Conservation (phyloP, 2,797 vertebrate genomes). For the Cossypha caffra region DNA sequence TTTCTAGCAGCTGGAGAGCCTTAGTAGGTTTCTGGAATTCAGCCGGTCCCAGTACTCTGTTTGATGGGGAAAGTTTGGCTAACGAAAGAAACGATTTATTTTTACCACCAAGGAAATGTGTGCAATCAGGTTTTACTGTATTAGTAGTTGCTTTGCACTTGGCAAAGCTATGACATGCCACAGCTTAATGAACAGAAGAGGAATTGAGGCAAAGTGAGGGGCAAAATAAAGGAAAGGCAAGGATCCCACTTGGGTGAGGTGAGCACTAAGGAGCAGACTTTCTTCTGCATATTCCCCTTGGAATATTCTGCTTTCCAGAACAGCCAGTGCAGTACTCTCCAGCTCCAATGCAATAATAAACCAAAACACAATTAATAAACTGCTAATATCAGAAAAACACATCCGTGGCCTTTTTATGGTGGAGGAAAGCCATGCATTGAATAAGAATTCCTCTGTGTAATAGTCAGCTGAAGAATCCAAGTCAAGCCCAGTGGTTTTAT, state of each 20-base stretch:
- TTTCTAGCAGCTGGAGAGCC: not conserved
- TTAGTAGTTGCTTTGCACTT: not conserved
- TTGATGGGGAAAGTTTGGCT: not conserved
- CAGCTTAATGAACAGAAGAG: not conserved
- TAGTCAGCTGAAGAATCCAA: not conserved
- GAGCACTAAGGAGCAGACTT: not conserved
- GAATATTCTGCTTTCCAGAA: not conserved
- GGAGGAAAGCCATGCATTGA: not conserved
- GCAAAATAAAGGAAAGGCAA: not conserved
- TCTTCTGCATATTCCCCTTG: not conserved
- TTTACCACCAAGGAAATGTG: not conserved
- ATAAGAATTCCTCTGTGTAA: not conserved
- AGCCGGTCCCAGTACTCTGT: not conserved
- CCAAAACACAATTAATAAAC: not conserved
- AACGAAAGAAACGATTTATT: conserved; percentile 27
- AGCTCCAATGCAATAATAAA: not conserved
- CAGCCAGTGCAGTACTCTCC: not conserved
- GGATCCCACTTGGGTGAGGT: not conserved
- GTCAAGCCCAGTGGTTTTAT: not conserved
- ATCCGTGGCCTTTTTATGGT: not conserved
- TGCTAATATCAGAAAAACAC: not conserved
- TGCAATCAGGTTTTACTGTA: not conserved
- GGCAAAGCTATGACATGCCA: not conserved
- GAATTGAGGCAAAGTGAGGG: too few species aligned
- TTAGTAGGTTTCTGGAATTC: not conserved